Percentiles rank a stretch among this genome's conserved stretches.
Conservation (phyloP, 2,797 vertebrate species). For the Hylomyscus alleni region DNA sequence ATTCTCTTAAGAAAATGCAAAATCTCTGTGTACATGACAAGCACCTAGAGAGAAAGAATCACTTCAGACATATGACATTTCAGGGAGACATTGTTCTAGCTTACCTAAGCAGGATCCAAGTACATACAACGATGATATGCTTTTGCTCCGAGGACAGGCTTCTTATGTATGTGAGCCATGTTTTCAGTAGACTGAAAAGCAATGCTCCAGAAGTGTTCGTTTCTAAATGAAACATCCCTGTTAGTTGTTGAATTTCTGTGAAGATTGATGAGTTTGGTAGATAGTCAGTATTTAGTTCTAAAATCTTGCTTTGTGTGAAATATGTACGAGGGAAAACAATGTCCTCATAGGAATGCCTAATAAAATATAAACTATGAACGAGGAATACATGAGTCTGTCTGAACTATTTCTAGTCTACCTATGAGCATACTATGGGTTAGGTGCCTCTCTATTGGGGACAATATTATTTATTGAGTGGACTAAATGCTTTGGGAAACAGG, state of each 20-base stretch:
- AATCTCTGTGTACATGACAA: background rate
- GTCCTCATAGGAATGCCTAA: background rate
- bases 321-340: background rate
- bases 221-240: background rate
- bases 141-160: background rate
- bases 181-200: background rate
- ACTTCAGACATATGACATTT: background rate
- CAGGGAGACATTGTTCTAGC: fast-evolving
- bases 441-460: background rate
- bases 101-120: background rate
- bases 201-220: background rate
- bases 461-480: background rate
- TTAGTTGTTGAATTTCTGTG: background rate
- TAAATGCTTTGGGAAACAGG: background rate
- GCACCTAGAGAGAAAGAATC: background rate
- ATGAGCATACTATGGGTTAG: background rate
- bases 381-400: background rate
- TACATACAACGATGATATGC: background rate
- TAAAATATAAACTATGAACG: background rate
- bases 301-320: background rate
- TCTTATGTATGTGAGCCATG: too few species aligned
- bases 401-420: background rate
- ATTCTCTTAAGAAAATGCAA: background rate
- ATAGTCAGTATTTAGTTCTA: background rate
- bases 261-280: background rate